Evolutionary conservation across 64 coral and sea anemone genomes (phyloP).

Genomic region (Cladopsammia gracilis): DNA sequence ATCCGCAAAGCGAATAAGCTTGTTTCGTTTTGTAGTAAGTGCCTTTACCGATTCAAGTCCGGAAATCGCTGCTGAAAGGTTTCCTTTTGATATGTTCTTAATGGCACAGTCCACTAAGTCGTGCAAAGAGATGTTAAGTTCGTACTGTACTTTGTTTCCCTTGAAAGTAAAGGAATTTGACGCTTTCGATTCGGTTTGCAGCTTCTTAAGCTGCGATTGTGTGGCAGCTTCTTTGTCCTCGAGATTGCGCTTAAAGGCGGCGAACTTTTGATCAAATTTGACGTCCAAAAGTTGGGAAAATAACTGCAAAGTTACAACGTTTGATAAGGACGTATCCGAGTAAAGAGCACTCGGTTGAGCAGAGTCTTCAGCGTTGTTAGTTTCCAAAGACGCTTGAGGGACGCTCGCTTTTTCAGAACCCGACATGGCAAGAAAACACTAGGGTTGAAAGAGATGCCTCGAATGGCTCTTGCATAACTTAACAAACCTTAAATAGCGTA

Average conservation of each 20-base stretch:
- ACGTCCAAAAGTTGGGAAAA: no score
- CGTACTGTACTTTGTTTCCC: slow-evolving; percentile 61
- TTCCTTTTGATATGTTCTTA: not conserved
- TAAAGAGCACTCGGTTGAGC: no score
- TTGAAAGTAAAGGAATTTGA: slow-evolving; percentile 50
- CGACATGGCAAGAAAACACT: slow-evolving; percentile 9
- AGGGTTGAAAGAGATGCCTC: slow-evolving; percentile 43
- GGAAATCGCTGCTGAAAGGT: no score
- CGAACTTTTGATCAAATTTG: no score
- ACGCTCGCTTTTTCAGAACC: no score
- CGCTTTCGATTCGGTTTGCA: slow-evolving; percentile 60
- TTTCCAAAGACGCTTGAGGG: no score
- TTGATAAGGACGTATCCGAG: no score
- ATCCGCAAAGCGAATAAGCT: slow-evolving; percentile 60
- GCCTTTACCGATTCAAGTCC: slow-evolving; percentile 18
- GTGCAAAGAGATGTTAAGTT: slow-evolving; percentile 22
- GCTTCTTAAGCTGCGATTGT: slow-evolving; percentile 40
- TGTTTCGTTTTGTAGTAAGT: slow-evolving; percentile 51
- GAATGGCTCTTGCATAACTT: slow-evolving; percentile 33
- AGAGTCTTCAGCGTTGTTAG: no score
- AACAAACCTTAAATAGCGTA: slow-evolving; percentile 24
- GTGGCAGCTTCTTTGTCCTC: no score
- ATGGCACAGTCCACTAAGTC: slow-evolving; percentile 1
- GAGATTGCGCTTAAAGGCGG: no score
- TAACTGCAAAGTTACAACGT: no score